phyloP scores from a whole-genome alignment of 92 coral and sea anemone genomes.

The Montipora capitata region DNA sequence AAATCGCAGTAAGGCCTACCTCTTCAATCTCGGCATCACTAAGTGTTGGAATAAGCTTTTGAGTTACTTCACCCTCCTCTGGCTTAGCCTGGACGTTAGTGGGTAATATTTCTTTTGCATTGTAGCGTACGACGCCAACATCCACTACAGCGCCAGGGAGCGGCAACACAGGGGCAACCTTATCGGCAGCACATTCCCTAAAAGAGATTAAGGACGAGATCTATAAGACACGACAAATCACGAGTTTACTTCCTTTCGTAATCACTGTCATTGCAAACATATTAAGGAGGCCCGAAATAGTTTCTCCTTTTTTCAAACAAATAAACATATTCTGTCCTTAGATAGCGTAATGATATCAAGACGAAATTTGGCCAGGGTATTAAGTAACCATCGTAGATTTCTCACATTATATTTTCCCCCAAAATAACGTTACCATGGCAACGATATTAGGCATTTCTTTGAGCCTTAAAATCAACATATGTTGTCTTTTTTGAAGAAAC shows the following conservation, averaged over 20 bases:
- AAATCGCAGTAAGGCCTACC: conserved; percentile 47
- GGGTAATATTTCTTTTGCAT: conserved; percentile 85
- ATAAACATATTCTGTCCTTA: too few relatives aligned
- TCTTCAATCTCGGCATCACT: conserved; percentile 96
- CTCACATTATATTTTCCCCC: too few relatives aligned
- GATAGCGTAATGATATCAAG: too few relatives aligned
- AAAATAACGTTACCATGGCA: too few relatives aligned
- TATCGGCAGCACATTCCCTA: conserved; percentile 83
- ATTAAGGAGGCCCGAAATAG: too few relatives aligned
- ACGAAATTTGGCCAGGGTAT: too few relatives aligned
- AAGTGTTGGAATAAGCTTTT: conserved; percentile 94
- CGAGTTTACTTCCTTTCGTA: not conserved
- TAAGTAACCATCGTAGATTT: too few relatives aligned
- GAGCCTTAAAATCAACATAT: too few relatives aligned
- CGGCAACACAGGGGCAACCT: conserved; percentile 34
- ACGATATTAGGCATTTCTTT: too few relatives aligned
- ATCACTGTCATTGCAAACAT: too few relatives aligned
- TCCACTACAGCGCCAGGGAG: conserved; percentile 79
- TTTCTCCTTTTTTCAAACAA: too few relatives aligned
- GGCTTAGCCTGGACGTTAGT: conserved; percentile 89
- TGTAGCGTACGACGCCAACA: conserved; percentile 91
- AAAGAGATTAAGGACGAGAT: not conserved
- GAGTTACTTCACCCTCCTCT: conserved; percentile 91
- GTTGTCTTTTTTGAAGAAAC: too few relatives aligned
- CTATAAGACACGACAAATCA: not conserved